Conservation (phyloP, 1,140 invertebrate genomes). For the Scaptomyza pallida region DNA sequence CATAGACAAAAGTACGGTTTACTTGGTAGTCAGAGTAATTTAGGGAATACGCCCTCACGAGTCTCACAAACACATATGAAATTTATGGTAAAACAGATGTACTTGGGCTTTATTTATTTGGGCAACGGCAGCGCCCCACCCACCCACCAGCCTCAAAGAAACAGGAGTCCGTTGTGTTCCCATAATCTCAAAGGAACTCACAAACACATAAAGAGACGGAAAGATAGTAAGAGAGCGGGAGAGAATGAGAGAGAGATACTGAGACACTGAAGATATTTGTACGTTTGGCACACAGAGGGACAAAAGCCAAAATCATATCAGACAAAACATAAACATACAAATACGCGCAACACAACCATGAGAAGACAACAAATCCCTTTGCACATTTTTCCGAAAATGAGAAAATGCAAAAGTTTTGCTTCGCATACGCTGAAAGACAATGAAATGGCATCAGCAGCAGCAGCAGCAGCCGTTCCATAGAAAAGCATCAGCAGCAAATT, state of each 20-base stretch:
- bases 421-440: conserved; percentile 63
- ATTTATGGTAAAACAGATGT: conserved; percentile 80
- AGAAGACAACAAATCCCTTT: conserved; percentile 76
- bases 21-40: conserved; percentile 25
- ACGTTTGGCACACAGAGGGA: conserved; percentile 40
- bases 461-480: conserved; percentile 64
- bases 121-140: conserved; percentile 13
- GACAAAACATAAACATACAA: conserved; percentile 70
- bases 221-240: conserved; percentile 2
- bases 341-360: conserved; percentile 68
- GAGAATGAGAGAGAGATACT: conserved; percentile 8
- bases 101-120: conserved; percentile 76
- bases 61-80: conserved; percentile 23
- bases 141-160: not conserved
- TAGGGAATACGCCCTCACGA: conserved; percentile 32
- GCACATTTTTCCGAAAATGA: conserved; percentile 82
- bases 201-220: not conserved
- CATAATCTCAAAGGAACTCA: conserved; percentile 70
- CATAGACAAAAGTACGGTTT: conserved; percentile 6
- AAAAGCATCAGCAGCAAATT: conserved; percentile 79
- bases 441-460: conserved; percentile 38
- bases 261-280: conserved; percentile 10
- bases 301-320: conserved; percentile 78
- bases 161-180: conserved; percentile 41
- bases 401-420: conserved; percentile 81